These are phyloP conservation scores for Lampropteryx suffumata DNA, from an alignment of 2,888 invertebrate species.

Conservation along the genomic window DNA sequence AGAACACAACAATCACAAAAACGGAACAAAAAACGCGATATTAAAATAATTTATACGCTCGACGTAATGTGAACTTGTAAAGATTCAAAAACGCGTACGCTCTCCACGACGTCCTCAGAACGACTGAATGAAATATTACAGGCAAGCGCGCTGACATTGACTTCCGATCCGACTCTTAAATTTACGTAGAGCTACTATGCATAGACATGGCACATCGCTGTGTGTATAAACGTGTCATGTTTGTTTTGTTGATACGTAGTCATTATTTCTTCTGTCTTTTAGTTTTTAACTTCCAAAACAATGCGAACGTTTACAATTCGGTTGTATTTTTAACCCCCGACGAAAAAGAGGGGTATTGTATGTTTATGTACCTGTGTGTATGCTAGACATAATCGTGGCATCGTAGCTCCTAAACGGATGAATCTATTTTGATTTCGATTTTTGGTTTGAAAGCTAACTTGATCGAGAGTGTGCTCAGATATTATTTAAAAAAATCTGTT, in stretches of 20 bases:
- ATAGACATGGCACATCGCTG: constrained; percentile 7
- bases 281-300: no score
- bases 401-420: no score
- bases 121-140: constrained; percentile 32
- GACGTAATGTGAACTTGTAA: constrained; percentile 24
- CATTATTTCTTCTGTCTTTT: no score
- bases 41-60: constrained; percentile 16
- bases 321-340: no score
- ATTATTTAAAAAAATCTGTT: no score
- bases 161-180: constrained; percentile 28
- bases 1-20: constrained; percentile 7
- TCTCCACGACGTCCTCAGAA: constrained; percentile 17
- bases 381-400: no score
- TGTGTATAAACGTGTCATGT: constrained; percentile 12
- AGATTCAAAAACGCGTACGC: constrained; percentile 15
- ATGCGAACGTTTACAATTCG: no score
- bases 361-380: no score
- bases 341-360: no score
- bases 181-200: constrained; percentile 13
- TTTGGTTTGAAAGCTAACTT: no score
- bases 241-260: constrained; percentile 21
- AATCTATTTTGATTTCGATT: no score
- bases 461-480: no score
- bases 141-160: constrained; percentile 28
- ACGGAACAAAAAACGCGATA: constrained; percentile 2